Evolutionary conservation across 2,797 vertebrate genomes (phyloP).

Genomic region (Enteromius fasciolatus): DNA sequence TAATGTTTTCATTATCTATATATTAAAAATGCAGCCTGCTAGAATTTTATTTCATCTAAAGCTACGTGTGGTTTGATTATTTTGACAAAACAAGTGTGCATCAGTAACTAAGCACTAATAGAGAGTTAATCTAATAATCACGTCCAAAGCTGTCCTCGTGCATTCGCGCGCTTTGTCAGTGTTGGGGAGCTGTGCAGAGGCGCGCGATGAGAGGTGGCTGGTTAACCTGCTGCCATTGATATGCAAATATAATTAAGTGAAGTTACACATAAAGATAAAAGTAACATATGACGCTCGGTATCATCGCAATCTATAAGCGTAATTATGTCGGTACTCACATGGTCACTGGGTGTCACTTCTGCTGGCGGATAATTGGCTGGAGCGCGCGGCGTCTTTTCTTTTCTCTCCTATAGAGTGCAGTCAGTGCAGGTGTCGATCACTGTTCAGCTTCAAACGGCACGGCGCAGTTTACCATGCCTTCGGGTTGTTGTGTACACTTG

Average conservation of each 20-base stretch:
- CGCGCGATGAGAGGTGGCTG: conserved; percentile 4
- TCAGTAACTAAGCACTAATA: neutral
- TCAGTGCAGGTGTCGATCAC: conserved; percentile 70
- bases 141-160: neutral
- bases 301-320: conserved; percentile 54
- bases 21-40: neutral
- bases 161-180: neutral
- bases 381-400: conserved; percentile 65
- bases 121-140: neutral
- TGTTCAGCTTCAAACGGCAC: conserved; percentile 68
- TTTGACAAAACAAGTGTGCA: neutral
- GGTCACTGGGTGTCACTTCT: conserved; percentile 66
- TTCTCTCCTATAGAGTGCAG: conserved; percentile 58
- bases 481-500: conserved; percentile 70
- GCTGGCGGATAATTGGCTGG: conserved; percentile 67
- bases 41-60: neutral
- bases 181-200: neutral
- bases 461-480: conserved; percentile 69
- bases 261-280: conserved; percentile 33
- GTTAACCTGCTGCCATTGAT: conserved; percentile 32
- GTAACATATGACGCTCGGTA: conserved; percentile 27
- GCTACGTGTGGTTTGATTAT: neutral
- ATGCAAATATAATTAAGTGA: conserved; percentile 49
- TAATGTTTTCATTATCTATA: neutral
- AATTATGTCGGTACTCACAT: conserved; percentile 76